Base-by-base conservation (phyloP, 2,888 invertebrate species). In the Megaustenia siamemsis region DNA sequence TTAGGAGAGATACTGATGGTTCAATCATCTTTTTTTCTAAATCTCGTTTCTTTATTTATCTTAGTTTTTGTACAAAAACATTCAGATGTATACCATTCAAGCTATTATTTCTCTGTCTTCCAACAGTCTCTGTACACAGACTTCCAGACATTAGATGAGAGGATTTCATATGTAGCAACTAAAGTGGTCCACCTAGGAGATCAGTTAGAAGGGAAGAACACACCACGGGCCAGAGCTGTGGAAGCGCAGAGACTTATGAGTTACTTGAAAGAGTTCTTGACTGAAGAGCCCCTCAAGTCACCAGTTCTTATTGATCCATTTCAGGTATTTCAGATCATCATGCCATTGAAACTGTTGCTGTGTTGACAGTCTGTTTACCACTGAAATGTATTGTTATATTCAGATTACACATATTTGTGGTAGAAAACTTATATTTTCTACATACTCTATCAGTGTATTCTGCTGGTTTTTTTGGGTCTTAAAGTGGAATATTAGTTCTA, bases 171-270 rank as follows among this genome's bases (percentile, higher is more conserved):
- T 84, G 99, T 99, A 71, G 99, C 99, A 0, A 98, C 98, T 0
- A 98, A 99, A 94, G 99, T 99, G 0, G 96, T 99, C 75, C 99
- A 99, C 94, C 95, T 99, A n/a, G 99, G 99, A 0, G 99, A 99
- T 94, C 99, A 99, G 93, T 95, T 99, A 71, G 99, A 99, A 91
- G 98, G 97, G 88, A 98, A 99, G 0, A 97, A 99, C 93, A 98
- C 97, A 0, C 99, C 99, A 0, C 95, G 99, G 84, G 97, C 98
- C 28, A 95, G 99, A 85, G 98, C 98, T 0, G 97, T 97, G 0
- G 99, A 99, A 92, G 99, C 99, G 0, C 96, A 98, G 91, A 97
- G 97, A 92, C 94, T 99, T 40, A 96, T 99, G 95, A 97, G 96
- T 84, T 97, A 97, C 94, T 97, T 99, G 94, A 96, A 97, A 3